Evolutionary conservation across 2,888 invertebrate species (phyloP).

Genomic region (Incurvaria masculella): DNA sequence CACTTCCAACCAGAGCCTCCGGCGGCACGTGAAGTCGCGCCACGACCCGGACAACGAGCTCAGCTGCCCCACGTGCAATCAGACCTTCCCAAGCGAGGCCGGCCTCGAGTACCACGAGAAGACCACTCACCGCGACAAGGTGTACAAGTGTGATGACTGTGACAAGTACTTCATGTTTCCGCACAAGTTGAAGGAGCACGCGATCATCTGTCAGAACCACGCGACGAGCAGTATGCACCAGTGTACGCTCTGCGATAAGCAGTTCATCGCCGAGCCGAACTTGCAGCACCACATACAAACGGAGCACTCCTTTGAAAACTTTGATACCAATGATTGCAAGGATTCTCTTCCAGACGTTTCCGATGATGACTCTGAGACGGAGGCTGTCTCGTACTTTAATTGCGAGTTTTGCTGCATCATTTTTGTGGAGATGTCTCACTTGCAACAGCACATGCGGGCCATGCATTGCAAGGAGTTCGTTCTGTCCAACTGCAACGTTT

Average conservation of each 20-base stretch:
- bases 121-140: neutral
- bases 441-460: slow-evolving; percentile 33
- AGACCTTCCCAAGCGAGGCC: neutral
- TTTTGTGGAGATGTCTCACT: slow-evolving; percentile 27
- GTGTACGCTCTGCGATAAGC: slow-evolving; percentile 20
- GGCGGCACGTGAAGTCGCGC: slow-evolving; percentile 25
- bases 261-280: slow-evolving; percentile 24
- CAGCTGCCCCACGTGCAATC: neutral
- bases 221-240: neutral
- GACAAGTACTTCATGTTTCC: neutral
- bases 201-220: neutral
- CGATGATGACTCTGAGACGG: neutral
- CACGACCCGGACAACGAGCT: slow-evolving; percentile 19
- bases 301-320: slow-evolving; percentile 32
- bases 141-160: neutral
- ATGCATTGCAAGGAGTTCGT: slow-evolving; percentile 32
- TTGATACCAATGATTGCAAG: slow-evolving; percentile 37
- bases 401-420: slow-evolving; percentile 31
- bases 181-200: neutral
- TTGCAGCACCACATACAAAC: slow-evolving; percentile 32
- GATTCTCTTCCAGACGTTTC: slow-evolving; percentile 19
- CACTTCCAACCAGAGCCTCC: slow-evolving; percentile 34
- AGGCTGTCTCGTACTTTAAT: slow-evolving; percentile 18
- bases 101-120: neutral
- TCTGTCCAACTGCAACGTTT: slow-evolving; percentile 36